These are phyloP conservation scores for Dallia pectoralis DNA, from an alignment of 2,797 vertebrate species.

Conservation along the genomic window DNA sequence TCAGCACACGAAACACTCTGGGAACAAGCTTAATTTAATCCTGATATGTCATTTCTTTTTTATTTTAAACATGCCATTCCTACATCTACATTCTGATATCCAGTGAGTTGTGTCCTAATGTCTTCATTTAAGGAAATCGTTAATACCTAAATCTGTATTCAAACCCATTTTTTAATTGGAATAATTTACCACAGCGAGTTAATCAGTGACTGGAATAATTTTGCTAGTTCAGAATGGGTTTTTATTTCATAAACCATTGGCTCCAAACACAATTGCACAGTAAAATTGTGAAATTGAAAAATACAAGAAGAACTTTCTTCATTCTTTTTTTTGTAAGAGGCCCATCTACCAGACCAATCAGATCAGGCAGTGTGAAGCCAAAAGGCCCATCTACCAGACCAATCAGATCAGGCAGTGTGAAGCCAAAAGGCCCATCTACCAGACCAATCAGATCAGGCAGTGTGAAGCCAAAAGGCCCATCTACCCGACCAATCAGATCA, in stretches of 20 bases:
- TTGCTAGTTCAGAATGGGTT: not conserved
- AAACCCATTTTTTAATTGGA: not conserved
- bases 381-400: too few relatives aligned
- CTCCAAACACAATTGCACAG: not conserved
- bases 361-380: too few relatives aligned
- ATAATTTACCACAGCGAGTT: not conserved
- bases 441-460: too few relatives aligned
- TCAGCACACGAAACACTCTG: too few relatives aligned
- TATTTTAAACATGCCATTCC: not conserved
- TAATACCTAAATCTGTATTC: not conserved
- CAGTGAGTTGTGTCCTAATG: not conserved
- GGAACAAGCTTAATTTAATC: not conserved
- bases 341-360: too few relatives aligned
- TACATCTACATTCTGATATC: too few relatives aligned
- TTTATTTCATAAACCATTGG: not conserved
- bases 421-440: too few relatives aligned
- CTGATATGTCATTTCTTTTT: not conserved
- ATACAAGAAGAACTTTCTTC: too few relatives aligned
- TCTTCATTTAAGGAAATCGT: not conserved
- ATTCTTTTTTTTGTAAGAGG: too few relatives aligned
- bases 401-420: too few relatives aligned
- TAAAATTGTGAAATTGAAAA: not conserved
- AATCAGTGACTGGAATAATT: not conserved
- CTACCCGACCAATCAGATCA: too few relatives aligned
- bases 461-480: too few relatives aligned